Conservation (phyloP, 2,113 vertebrate species). For the Phyllopteryx taeniolatus region DNA sequence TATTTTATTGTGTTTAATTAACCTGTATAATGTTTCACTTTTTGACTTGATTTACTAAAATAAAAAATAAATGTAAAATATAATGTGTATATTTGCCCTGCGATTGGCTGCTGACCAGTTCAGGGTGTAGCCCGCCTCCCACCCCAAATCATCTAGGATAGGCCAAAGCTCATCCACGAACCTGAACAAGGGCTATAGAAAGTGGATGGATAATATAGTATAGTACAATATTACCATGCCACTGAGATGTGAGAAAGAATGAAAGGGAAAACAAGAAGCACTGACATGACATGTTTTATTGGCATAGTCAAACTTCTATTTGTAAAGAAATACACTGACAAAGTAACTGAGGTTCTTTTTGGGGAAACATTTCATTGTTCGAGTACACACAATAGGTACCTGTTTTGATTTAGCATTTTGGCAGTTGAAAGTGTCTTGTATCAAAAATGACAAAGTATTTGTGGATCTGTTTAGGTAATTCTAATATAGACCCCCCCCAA, state of each 20-base stretch:
- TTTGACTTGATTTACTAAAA: too few relatives aligned
- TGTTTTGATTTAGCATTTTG: conserved; percentile 21
- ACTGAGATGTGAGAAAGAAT: background rate
- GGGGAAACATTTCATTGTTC: conserved; percentile 21
- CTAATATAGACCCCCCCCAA: background rate
- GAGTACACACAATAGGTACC: conserved; percentile 32
- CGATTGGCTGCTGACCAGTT: background rate
- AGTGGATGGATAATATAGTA: background rate
- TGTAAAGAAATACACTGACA: conserved; percentile 45
- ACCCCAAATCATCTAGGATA: background rate
- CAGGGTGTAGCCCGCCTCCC: background rate
- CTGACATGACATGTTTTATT: conserved; percentile 49
- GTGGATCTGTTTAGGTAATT: conserved; percentile 5
- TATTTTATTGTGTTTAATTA: background rate
- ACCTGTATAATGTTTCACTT: too few relatives aligned
- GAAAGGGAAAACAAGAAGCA: background rate
- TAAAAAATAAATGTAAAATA: too few relatives aligned
- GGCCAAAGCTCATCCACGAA: background rate
- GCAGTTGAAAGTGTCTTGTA: conserved; percentile 17
- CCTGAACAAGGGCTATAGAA: background rate
- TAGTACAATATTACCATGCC: background rate
- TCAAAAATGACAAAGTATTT: conserved; percentile 28
- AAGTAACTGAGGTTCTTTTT: conserved; percentile 54
- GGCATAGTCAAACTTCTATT: conserved; percentile 36
- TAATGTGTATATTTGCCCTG: background rate